phyloP scores from a whole-genome alignment of 2,888 invertebrate genomes.

The Tubiluchus corallicola region DNA sequence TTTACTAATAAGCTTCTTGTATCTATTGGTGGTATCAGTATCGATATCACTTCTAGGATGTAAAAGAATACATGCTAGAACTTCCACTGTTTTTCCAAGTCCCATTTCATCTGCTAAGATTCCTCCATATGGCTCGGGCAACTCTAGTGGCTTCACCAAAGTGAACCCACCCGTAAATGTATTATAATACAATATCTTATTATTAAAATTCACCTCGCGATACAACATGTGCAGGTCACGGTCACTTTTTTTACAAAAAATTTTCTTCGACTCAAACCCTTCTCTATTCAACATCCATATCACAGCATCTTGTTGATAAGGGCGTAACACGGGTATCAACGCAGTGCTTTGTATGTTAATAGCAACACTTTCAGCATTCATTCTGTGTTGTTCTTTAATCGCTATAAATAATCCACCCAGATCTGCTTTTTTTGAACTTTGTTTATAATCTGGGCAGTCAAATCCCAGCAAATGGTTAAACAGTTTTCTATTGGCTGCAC shows the following conservation, averaged over 20 bases:
- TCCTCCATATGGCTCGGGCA: conserved; percentile 38
- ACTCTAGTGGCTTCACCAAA: conserved; percentile 23
- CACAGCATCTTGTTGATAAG: conserved; percentile 45
- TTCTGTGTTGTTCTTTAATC: too few relatives aligned
- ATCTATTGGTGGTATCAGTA: too few relatives aligned
- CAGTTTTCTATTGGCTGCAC: too few relatives aligned
- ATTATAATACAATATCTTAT: conserved; percentile 11
- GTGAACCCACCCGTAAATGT: conserved; percentile 26
- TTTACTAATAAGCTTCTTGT: too few relatives aligned
- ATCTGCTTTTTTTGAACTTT: too few relatives aligned
- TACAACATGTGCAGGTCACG: too few relatives aligned
- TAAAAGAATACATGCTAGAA: conserved; percentile 43
- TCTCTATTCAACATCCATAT: conserved; percentile 48
- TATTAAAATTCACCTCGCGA: not conserved
- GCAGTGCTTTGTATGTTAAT: conserved; percentile 23
- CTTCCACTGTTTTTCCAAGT: conserved; percentile 57
- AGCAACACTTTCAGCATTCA: too few relatives aligned
- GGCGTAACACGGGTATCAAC: conserved; percentile 39
- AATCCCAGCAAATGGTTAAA: too few relatives aligned
- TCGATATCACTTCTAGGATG: conserved; percentile 32
- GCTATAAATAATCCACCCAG: too few relatives aligned
- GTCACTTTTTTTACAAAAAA: too few relatives aligned
- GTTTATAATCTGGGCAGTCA: too few relatives aligned
- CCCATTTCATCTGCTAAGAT: conserved; percentile 66
- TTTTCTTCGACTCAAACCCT: conserved; percentile 14